Evolutionary conservation across 2,113 vertebrate species (phyloP).

Genomic region (Onychostoma macrolepis): DNA sequence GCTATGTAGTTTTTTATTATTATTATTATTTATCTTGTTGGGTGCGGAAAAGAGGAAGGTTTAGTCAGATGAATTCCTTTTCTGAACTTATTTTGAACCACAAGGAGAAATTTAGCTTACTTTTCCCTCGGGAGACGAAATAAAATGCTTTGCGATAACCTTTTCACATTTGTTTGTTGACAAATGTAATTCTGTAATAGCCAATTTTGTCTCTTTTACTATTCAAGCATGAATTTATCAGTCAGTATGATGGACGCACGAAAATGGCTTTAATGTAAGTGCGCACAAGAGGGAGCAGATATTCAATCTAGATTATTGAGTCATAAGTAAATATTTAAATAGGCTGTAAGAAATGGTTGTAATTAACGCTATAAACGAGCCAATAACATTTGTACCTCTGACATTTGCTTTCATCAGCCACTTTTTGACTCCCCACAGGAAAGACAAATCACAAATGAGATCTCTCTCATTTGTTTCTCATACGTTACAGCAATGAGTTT

Average conservation of each 20-base stretch:
- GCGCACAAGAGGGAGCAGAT: not conserved
- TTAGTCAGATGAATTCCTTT: not conserved
- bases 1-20: not conserved
- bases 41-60: not conserved
- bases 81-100: not conserved
- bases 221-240: not conserved
- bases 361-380: not conserved
- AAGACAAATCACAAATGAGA: not conserved
- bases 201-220: not conserved
- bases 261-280: not conserved
- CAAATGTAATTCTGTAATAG: not conserved
- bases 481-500: not conserved
- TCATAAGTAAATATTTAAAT: not conserved
- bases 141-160: not conserved
- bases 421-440: not conserved
- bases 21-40: not conserved
- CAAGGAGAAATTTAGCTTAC: not conserved
- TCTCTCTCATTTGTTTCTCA: not conserved
- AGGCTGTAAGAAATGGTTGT: not conserved
- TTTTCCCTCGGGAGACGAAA: not conserved
- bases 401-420: not conserved
- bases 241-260: constrained; percentile 2
- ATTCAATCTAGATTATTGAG: constrained; percentile 21
- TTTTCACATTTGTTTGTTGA: not conserved
- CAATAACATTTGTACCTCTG: not conserved